Conservation (phyloP, 2,888 invertebrate genomes). For the Rhamphomyia laevipes region DNA sequence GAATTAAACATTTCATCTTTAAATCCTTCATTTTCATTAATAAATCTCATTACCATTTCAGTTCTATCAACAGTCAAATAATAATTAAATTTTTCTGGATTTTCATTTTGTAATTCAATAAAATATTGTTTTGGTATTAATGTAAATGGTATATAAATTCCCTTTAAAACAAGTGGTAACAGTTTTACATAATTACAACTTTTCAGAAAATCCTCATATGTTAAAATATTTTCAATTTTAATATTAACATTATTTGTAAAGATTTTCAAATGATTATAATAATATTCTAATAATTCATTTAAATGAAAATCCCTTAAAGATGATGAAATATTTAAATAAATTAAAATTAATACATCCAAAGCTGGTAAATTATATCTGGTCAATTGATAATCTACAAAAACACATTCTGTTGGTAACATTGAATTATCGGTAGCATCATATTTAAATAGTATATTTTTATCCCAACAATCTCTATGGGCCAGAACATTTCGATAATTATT, state of each 20-base stretch:
- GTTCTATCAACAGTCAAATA: constrained; percentile 25
- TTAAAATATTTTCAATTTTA: constrained; percentile 21
- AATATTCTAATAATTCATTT: constrained; percentile 33
- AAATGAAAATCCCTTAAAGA: constrained; percentile 30
- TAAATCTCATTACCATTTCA: no score
- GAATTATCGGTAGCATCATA: constrained; percentile 26
- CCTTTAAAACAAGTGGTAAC: constrained; percentile 28
- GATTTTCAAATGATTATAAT: constrained; percentile 32
- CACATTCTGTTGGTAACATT: constrained; percentile 36
- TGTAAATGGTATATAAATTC: constrained; percentile 32
- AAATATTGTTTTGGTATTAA: constrained; percentile 30
- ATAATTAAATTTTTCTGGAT: constrained; percentile 31
- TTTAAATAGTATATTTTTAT: constrained; percentile 31
- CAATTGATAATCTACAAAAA: constrained; percentile 46
- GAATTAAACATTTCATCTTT: no score
- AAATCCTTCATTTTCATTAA: no score
- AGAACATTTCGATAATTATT: constrained; percentile 36
- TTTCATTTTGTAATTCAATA: constrained; percentile 25
- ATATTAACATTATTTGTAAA: constrained; percentile 13
- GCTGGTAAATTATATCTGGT: constrained; percentile 44
- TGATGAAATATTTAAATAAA: constrained; percentile 37
- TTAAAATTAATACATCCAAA: constrained; percentile 40
- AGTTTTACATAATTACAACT: constrained; percentile 29
- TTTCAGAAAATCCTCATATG: constrained; percentile 26
- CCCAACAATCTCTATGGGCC: constrained; percentile 36